Conservation (phyloP, 1,140 invertebrate species). For the Adelges cooleyi region DNA sequence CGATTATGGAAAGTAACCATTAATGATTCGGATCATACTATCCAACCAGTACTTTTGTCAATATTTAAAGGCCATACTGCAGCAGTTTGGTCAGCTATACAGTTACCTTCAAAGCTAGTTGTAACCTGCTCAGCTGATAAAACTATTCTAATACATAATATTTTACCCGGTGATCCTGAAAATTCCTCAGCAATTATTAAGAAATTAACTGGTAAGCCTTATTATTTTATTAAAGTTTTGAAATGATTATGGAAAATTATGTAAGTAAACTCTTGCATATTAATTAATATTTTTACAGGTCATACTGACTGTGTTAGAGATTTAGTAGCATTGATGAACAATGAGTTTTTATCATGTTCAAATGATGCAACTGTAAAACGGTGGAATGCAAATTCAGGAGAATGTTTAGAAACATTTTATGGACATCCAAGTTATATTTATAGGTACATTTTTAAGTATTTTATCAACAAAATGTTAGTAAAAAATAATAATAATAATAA, state of each 20-base stretch:
- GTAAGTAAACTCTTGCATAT: no score
- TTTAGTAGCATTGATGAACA: conserved; percentile 52
- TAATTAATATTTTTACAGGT: conserved; percentile 42
- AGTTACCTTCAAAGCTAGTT: conserved; percentile 48
- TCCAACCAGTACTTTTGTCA: conserved; percentile 38
- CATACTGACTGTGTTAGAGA: conserved; percentile 86
- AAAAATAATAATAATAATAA: no score
- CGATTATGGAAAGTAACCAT: conserved; percentile 37
- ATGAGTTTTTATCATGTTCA: conserved; percentile 71
- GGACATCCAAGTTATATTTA: conserved; percentile 75
- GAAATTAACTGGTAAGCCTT: not conserved
- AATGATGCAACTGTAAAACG: conserved; percentile 78
- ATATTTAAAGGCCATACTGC: conserved; percentile 61
- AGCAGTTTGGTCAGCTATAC: conserved; percentile 78
- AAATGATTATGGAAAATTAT: no score
- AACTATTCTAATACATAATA: conserved; percentile 54
- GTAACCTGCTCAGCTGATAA: conserved; percentile 87
- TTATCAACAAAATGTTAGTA: conserved; percentile 10
- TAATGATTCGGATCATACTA: not conserved
- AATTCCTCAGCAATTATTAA: not conserved
- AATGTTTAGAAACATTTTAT: conserved; percentile 62
- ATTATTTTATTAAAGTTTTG: no score
- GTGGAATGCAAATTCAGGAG: conserved; percentile 64
- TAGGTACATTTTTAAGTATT: conserved; percentile 39
- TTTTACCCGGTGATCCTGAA: not conserved